Evolutionary conservation across 1,140 invertebrate genomes (phyloP), one percentile per base, ranked within the genome.

Genomic region (Neodiprion fabricii): DNA sequence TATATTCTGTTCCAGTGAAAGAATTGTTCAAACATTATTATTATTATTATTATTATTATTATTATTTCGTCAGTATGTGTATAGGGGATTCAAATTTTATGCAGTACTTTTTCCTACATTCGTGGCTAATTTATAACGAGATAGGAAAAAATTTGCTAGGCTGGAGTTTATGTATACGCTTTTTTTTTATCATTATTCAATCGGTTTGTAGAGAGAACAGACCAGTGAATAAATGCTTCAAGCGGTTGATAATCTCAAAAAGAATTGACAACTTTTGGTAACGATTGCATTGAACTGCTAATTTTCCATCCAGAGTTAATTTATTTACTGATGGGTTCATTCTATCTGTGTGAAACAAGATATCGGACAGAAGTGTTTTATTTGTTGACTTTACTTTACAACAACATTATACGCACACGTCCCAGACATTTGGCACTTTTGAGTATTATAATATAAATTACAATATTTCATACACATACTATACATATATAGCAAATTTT

Each of bases 401-500:
- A 73, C 67, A 47, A 69, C 79, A 75, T 76, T 66, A 72, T 48
- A 48, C 61, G 72, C 49, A 21, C 40, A 65, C 69, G 69, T 66
- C 69, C 53, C 48, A 21, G 68, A 50, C 21, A 61, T 67, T 73
- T 61, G 71, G 49, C 71, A 61, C 61, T 53, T 21, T 70, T 70
- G 28, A 14, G 28, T 65, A 48, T 67, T 67, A n/a, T 65, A 47
- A 73, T 72, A 76, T 7, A 65, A 76, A 71, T 69, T 70, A 73
- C 40, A 68, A 71, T 17, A 67, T 61, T 69, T 28, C 28, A 69
- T 70, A 23, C 67, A 66, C 53, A 23, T 67, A 21, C 21, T 70
- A 73, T 69, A 76, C 72, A 65, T 75, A 67, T 79, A 78, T 73
- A 61, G 53, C 53, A 61, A 61, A 61, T 61, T 61, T 61, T 61